Percentiles rank a stretch among this genome's conserved stretches.
Conservation (phyloP, 64 coral and sea anemone species). For the Acropora tenuis region DNA sequence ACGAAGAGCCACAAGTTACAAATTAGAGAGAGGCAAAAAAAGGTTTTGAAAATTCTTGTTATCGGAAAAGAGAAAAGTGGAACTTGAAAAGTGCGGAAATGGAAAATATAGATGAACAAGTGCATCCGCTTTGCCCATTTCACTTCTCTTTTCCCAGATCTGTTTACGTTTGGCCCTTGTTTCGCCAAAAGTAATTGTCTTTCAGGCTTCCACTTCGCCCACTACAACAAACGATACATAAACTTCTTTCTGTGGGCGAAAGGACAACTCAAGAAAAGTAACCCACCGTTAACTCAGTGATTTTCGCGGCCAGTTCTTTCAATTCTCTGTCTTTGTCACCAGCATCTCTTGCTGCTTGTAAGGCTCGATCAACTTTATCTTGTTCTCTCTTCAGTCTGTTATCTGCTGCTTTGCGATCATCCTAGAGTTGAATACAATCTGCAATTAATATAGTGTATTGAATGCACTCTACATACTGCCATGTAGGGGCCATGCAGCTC, state of each 20-base stretch:
- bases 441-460: not conserved
- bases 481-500: too few relatives aligned
- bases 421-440: conserved; percentile 49
- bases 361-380: conserved; percentile 83
- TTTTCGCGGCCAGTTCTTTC: conserved; percentile 80
- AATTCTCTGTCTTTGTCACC: conserved; percentile 76
- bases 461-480: too few relatives aligned
- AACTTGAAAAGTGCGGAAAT: not conserved
- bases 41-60: not conserved
- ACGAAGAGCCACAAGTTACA: not conserved
- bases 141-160: too few relatives aligned
- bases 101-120: too few relatives aligned
- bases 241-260: too few relatives aligned
- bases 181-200: too few relatives aligned
- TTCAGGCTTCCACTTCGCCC: too few relatives aligned
- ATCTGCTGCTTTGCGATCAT: conserved; percentile 83
- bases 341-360: conserved; percentile 78
- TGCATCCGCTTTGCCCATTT: too few relatives aligned
- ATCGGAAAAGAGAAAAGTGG: not conserved
- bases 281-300: conserved; percentile 75
- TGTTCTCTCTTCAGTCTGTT: conserved; percentile 82
- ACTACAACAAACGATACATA: too few relatives aligned
- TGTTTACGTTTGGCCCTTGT: too few relatives aligned
- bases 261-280: not conserved
- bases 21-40: too few relatives aligned